These are phyloP conservation scores for Malurus elegans DNA, from an alignment of 2,113 vertebrate genomes.

Conservation along the genomic window DNA sequence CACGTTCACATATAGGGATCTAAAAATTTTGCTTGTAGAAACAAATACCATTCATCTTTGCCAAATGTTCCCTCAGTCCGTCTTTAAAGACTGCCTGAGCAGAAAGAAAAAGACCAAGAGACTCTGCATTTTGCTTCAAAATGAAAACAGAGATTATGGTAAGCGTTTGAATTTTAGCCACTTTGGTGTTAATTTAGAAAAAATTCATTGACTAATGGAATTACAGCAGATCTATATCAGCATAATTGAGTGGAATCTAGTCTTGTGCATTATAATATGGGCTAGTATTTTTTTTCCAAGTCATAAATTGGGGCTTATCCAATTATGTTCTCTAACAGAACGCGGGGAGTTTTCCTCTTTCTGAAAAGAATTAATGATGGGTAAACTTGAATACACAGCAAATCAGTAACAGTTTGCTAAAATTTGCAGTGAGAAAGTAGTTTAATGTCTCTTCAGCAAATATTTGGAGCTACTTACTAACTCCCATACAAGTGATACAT, in stretches of 20 bases:
- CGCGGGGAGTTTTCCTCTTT: background rate
- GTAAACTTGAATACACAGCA: background rate
- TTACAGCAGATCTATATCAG: background rate
- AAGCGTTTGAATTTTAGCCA: background rate
- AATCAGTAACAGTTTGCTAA: background rate
- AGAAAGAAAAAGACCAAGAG: background rate
- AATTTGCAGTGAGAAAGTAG: background rate
- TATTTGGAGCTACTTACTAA: background rate
- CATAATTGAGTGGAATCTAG: background rate
- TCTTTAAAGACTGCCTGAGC: background rate
- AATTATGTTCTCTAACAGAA: background rate
- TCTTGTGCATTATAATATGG: background rate
- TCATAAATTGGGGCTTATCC: background rate
- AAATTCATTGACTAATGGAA: background rate
- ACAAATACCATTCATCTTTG: background rate
- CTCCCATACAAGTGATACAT: background rate
- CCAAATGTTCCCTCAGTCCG: background rate
- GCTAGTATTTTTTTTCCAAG: background rate
- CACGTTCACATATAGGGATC: background rate
- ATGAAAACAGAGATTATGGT: background rate
- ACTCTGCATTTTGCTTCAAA: background rate
- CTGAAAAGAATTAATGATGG: background rate
- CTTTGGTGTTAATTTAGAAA: slow-evolving; percentile 13
- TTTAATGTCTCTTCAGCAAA: background rate
- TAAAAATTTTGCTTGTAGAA: background rate